Percentiles rank a stretch among this genome's conserved stretches.
These are phyloP conservation scores for Clivina fossor DNA, from an alignment of 2,888 invertebrate genomes.

Conservation along the genomic window DNA sequence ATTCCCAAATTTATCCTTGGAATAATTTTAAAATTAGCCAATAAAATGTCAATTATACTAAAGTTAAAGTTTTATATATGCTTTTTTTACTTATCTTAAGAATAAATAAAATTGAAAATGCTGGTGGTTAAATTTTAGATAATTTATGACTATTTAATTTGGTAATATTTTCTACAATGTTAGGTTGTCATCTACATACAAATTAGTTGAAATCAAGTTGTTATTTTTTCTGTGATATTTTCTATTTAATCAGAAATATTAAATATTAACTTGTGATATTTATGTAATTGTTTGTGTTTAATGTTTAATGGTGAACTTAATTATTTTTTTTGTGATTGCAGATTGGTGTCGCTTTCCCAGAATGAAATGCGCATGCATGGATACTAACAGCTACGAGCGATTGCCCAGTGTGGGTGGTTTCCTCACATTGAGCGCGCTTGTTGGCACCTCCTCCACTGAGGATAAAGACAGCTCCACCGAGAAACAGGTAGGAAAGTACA, in stretches of 20 bases:
- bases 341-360: conserved; percentile 49
- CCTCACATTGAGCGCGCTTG: conserved; percentile 39
- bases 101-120: no score
- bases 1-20: no score
- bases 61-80: no score
- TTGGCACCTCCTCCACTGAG: conserved; percentile 40
- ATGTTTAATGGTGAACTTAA: no score
- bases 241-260: no score
- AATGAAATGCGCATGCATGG: conserved; percentile 48
- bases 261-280: no score
- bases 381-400: conserved; percentile 46
- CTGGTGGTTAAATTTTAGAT: no score
- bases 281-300: conserved; percentile 1
- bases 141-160: background rate
- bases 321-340: conserved; percentile 43
- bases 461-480: conserved; percentile 44
- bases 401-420: conserved; percentile 43
- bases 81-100: no score
- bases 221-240: no score
- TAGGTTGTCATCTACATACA: background rate
- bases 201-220: background rate
- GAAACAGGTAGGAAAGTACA: conserved; percentile 41
- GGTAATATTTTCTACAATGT: background rate
- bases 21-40: no score
- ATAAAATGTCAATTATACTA: no score